Percentiles rank a stretch among this genome's conserved stretches.
phyloP scores from a whole-genome alignment of 35 echinoderm and acorn worm genomes.

The Anneissia japonica region DNA sequence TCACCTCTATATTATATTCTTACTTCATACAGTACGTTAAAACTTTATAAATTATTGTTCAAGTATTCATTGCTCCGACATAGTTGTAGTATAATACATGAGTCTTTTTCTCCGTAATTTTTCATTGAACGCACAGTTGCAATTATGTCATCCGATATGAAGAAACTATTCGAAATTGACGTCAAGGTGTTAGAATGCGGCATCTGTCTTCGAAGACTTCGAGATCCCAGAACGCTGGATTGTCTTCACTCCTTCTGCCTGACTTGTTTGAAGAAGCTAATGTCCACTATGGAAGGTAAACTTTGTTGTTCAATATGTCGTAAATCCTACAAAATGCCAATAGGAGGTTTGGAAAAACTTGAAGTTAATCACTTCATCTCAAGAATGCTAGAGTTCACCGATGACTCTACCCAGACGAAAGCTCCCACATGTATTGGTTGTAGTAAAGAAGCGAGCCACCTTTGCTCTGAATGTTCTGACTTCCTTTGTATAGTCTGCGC shows the following conservation, averaged over 20 bases:
- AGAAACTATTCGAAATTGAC: background rate
- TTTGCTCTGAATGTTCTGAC: background rate
- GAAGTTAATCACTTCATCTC: background rate
- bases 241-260: background rate
- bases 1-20: no score
- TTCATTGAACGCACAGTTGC: no score
- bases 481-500: background rate
- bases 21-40: no score
- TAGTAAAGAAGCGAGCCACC: background rate
- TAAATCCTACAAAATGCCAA: background rate
- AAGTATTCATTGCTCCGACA: no score
- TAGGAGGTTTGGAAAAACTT: background rate
- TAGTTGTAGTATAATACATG: no score
- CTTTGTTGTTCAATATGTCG: background rate
- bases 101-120: no score
- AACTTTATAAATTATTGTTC: no score
- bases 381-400: background rate
- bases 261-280: background rate
- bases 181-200: background rate
- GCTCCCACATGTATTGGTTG: background rate
- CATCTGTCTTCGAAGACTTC: background rate
- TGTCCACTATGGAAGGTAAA: background rate
- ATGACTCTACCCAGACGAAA: background rate
- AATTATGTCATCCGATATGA: background rate
- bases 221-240: background rate